These are phyloP conservation scores for Thamnaconus septentrionalis DNA, from an alignment of 2,113 vertebrate species.

Conservation along the genomic window DNA sequence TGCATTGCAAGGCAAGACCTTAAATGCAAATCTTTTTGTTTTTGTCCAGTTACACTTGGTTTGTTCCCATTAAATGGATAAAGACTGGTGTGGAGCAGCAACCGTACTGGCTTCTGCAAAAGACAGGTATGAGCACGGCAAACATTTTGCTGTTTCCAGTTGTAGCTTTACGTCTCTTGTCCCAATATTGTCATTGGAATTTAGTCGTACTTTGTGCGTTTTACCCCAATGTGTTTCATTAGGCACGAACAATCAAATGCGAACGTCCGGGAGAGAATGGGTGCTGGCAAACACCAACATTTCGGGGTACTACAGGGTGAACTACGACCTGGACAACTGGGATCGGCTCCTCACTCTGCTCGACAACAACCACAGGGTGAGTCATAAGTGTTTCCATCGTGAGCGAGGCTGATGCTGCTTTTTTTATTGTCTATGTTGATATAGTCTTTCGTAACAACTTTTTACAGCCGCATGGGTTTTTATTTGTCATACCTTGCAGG, in stretches of 20 bases:
- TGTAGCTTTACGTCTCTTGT: no score
- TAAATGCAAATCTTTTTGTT: background rate
- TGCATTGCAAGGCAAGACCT: background rate
- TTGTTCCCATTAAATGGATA: constrained; percentile 82
- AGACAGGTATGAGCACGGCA: constrained; percentile 65
- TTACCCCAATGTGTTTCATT: background rate
- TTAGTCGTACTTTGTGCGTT: no score
- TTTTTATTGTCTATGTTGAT: no score
- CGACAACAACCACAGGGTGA: background rate
- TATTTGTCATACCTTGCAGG: constrained; percentile 63
- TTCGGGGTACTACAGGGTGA: constrained; percentile 89
- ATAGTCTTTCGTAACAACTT: background rate
- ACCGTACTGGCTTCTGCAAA: constrained; percentile 77
- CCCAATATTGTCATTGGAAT: no score
- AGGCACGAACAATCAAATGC: constrained; percentile 60
- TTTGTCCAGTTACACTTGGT: constrained; percentile 85
- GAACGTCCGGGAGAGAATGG: constrained; percentile 62
- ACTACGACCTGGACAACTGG: constrained; percentile 92
- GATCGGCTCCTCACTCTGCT: constrained; percentile 76
- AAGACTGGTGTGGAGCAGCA: rapidly evolving
- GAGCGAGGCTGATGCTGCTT: background rate
- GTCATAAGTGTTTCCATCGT: background rate
- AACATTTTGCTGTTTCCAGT: no score
- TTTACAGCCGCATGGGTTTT: background rate
- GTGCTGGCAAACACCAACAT: constrained; percentile 84